Conservation (phyloP, 1,140 invertebrate species). For the Trachymyrmex cornetzi region DNA sequence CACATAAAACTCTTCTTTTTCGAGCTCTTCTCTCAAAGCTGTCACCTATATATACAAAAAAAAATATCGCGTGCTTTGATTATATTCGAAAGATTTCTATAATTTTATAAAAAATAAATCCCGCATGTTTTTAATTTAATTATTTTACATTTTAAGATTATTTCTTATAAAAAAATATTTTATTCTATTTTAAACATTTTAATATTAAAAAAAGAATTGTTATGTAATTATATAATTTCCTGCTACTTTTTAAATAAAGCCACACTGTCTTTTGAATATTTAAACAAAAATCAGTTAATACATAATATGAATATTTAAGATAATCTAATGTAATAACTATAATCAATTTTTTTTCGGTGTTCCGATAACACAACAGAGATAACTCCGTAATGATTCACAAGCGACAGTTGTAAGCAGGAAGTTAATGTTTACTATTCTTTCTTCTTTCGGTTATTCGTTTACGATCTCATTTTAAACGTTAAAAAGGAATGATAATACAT, state of each 20-base stretch:
- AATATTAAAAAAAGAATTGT: neutral
- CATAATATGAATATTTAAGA: neutral
- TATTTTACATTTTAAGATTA: neutral
- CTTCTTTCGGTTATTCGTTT: neutral
- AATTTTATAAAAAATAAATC: neutral
- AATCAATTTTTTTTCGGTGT: neutral
- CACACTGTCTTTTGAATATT: neutral
- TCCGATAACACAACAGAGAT: constrained; percentile 34
- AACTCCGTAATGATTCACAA: constrained; percentile 35
- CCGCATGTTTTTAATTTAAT: neutral
- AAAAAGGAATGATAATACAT: neutral
- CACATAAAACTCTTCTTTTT: constrained; percentile 96
- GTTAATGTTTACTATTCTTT: constrained; percentile 9
- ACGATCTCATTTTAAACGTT: neutral
- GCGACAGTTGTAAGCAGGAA: constrained; percentile 11
- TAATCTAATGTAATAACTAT: constrained; percentile 6
- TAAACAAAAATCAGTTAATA: neutral
- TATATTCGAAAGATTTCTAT: neutral
- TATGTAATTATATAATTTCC: constrained; percentile 32
- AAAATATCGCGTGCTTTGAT: neutral
- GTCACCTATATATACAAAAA: constrained; percentile 86
- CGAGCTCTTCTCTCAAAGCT: constrained; percentile 93
- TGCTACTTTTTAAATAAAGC: neutral
- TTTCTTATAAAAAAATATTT: neutral
- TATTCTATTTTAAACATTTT: constrained; percentile 9